phyloP scores from a whole-genome alignment of 2,113 vertebrate species.

The Mixornis gularis region DNA sequence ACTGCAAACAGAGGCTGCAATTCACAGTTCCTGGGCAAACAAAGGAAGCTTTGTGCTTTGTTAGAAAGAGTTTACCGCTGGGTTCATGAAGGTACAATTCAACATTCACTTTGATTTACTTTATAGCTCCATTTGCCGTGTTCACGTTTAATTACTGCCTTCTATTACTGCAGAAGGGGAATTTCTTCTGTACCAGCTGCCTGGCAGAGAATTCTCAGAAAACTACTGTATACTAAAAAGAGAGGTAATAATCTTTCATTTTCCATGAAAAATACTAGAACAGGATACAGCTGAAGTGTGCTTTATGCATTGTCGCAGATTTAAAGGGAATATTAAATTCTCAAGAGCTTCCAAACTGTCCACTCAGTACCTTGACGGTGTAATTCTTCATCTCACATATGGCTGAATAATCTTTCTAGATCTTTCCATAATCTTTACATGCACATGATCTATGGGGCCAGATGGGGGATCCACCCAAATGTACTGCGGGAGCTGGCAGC shows the following conservation, averaged over 20 bases:
- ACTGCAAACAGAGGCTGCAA: neutral
- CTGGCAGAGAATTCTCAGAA: conserved; percentile 41
- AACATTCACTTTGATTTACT: conserved; percentile 43
- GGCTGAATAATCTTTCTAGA: neutral
- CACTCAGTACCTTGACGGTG: neutral
- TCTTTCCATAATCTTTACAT: neutral
- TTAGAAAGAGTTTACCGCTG: conserved; percentile 17
- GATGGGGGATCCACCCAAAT: neutral
- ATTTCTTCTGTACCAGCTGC: neutral
- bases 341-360: neutral
- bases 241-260: conserved; percentile 28
- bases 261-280: conserved; percentile 28
- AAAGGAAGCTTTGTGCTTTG: conserved; percentile 18
- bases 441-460: too few species aligned
- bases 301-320: neutral
- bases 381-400: neutral
- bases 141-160: conserved; percentile 47
- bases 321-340: neutral
- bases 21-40: neutral
- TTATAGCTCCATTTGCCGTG: neutral
- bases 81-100: conserved; percentile 14
- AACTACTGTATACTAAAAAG: neutral
- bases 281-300: neutral
- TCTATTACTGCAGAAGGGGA: conserved; percentile 26
- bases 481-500: neutral